Base-by-base conservation (phyloP, 2,797 vertebrate species). In the Dryobates pubescens region DNA sequence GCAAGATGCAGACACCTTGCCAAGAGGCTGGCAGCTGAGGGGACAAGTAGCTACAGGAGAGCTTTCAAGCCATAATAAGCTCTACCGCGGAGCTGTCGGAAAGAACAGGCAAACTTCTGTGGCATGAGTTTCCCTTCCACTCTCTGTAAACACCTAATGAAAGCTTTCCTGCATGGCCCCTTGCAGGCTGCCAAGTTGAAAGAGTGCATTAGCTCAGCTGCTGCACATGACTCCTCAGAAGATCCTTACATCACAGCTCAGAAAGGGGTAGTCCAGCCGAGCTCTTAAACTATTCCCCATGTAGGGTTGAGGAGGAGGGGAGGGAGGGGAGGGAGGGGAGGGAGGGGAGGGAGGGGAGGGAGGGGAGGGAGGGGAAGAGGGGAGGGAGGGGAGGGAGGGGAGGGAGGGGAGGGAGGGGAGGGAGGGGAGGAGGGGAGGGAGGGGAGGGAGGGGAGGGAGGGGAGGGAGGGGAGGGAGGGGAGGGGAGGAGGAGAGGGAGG, bases 21-120 rank as follows among this genome's bases (percentile, higher is more conserved):
- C 93, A 77, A 41, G 24, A 75, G n/a, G 4, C 78, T 58, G 69
- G 75, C 91, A 92, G 91, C 68, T 2, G 38, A 56, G 57, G 43
- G 90, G 56, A 77, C 88, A 18, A 92, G 71, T 9, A 91, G 78
- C 43, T 93, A 45, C 69, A 85, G 58, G 17, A 82, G 78, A 75
- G 91, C 92, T 91, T 95, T 96, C 85, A 89, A 88, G 86, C 94
- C 94, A 85, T 92, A 96, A 96, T 91, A 87, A 96, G 91, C n/a
- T 79, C 85, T 77, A 30, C 56, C 1, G 1, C 89, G 72, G 69
- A 94, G 93, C 93, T 63, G 88, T 82, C 17, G 51, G 95, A 95
- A 95, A 95, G 90, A 71, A 70, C 83, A 63, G 75, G 91, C 96
- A 90, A 95, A 92, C 92, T 94, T 90, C 80, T 91, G 88, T 84